These are phyloP conservation scores for Nymphalis c-album DNA, from an alignment of 2,888 invertebrate genomes.

Conservation along the genomic window DNA sequence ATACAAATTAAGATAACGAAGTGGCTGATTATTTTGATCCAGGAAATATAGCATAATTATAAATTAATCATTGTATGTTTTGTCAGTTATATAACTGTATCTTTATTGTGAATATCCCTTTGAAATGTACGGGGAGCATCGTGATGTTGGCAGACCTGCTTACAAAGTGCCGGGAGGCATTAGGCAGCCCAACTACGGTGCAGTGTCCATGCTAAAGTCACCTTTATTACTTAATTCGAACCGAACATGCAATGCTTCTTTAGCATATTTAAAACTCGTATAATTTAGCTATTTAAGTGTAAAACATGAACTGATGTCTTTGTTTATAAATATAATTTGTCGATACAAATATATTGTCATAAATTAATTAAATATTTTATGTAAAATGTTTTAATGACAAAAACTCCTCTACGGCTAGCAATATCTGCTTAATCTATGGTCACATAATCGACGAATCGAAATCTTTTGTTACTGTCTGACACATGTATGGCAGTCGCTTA, in stretches of 20 bases:
- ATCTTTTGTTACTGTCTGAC: not conserved
- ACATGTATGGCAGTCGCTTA: conserved; percentile 5
- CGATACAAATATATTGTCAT: conserved; percentile 9
- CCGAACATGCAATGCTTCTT: conserved; percentile 40
- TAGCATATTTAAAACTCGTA: conserved; percentile 11
- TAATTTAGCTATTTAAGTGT: not conserved
- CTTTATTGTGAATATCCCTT: too few relatives aligned
- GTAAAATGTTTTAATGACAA: not conserved
- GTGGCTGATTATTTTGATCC: too few relatives aligned
- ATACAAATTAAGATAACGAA: too few relatives aligned
- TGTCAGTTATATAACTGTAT: too few relatives aligned
- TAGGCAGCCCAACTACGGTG: conserved; percentile 54
- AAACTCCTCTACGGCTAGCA: conserved; percentile 6
- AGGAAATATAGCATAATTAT: too few relatives aligned
- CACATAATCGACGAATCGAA: not conserved
- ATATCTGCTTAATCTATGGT: conserved; percentile 3
- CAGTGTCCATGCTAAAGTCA: conserved; percentile 50
- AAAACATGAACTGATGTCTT: conserved; percentile 17
- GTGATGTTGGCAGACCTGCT: conserved; percentile 24
- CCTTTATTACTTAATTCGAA: conserved; percentile 36
- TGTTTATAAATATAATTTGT: not conserved
- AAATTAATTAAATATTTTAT: conserved; percentile 3
- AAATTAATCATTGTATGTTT: too few relatives aligned
- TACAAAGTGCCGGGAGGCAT: conserved; percentile 44
- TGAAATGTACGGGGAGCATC: too few relatives aligned